Base-by-base conservation (phyloP, 2,888 invertebrate species). In the Deladenus siricidicola region DNA sequence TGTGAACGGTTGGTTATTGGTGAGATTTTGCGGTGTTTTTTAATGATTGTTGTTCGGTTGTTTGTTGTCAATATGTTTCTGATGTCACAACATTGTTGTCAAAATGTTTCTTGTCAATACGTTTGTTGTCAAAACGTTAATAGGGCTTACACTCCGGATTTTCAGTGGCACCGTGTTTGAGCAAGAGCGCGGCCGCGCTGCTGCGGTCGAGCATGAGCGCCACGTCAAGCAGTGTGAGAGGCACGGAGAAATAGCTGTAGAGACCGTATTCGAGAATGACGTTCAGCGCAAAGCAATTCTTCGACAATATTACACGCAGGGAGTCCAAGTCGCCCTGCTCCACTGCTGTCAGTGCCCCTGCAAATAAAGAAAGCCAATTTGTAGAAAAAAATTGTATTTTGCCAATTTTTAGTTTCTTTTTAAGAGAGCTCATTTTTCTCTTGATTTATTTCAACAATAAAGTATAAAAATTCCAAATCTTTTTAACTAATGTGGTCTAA, bases 241-340 rank as follows among this genome's bases (percentile, higher is more conserved):
- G 88, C 81, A 92, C 92, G 61, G 85, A 85, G 80, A 91, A 93
- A 74, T 89, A 85, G 80, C 92, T 91, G 60, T 67, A 64, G 21
- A 67, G 28, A 3, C 54, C 53, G 3, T 14, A 42, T 45, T 63
- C 63, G 8, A 63, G 34, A 8, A 60, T 39, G 48, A 90, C 89
- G 83, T 93, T 93, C 62, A 94, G 87, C 80, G 94, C 89, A 57
- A 92, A 88, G 79, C 89, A 89, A 1, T 89, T 89, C 28, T 90
- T 89, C 78, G 90, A 89, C 78, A 94, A 83, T 77, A 94, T 90
- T 57, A 89, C 88, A 73, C 88, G 85, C 8, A 90, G 89, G 79
- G 90, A 89, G 77, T 92, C 92, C 76, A 90, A 82, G 80, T 94
- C 90, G 56, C 90, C 91, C 82, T 92, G 89, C 82, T 94, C 94